Evolutionary conservation across 2,888 invertebrate genomes (phyloP).

Genomic region (Diaphora mendica): DNA sequence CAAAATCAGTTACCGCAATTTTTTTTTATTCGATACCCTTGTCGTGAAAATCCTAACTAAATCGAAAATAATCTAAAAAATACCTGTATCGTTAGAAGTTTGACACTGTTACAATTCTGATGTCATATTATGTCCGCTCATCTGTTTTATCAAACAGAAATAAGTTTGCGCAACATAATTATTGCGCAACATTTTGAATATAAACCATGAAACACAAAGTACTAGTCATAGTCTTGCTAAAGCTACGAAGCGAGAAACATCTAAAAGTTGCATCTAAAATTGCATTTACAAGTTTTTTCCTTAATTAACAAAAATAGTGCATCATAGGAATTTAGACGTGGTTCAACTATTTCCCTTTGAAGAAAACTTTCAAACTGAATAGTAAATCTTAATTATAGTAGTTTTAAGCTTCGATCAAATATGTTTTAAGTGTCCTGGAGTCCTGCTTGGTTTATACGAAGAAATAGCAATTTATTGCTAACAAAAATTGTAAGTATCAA

Average conservation of each 20-base stretch:
- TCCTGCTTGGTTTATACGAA: neutral
- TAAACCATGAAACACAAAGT: no score
- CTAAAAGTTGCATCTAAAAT: no score
- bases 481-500: neutral
- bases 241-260: no score
- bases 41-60: neutral
- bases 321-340: neutral
- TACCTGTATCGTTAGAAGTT: neutral
- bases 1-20: no score
- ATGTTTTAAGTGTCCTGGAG: neutral
- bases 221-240: no score
- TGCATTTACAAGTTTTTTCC: no score
- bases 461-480: neutral
- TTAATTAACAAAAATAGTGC: no score
- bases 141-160: neutral
- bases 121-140: neutral
- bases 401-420: no score
- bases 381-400: neutral
- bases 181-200: conserved; percentile 14
- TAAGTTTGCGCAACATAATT: neutral
- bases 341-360: neutral
- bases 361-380: no score
- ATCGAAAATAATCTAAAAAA: neutral
- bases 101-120: neutral
- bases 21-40: neutral